Conservation (phyloP, 2,888 invertebrate genomes). For the Tiliacea aurago region DNA sequence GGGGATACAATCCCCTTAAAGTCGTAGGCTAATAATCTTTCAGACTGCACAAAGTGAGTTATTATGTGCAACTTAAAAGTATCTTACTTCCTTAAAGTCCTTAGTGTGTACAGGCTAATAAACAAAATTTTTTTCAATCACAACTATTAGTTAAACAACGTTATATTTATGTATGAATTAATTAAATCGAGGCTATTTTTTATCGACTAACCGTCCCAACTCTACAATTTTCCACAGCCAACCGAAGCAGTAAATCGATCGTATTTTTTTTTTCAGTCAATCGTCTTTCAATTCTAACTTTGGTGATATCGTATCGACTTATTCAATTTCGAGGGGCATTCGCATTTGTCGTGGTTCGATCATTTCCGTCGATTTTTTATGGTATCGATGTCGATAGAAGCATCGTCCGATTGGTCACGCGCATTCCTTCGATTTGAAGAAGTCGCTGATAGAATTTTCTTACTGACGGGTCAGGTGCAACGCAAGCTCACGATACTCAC, state of each 20-base stretch:
- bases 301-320: constrained; percentile 89
- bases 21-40: background rate
- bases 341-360: constrained; percentile 84
- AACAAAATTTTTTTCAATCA: background rate
- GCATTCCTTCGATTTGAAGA: constrained; percentile 84
- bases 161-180: background rate
- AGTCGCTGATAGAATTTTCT: constrained; percentile 76
- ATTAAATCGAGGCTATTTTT: background rate
- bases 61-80: background rate
- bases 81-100: background rate
- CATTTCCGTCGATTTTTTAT: constrained; percentile 85
- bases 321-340: constrained; percentile 88
- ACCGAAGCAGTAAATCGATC: constrained; percentile 83
- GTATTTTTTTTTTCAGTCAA: constrained; percentile 83
- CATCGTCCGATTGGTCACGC: constrained; percentile 84
- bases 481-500: constrained; percentile 46
- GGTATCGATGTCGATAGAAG: constrained; percentile 78
- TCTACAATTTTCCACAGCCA: constrained; percentile 70
- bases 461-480: constrained; percentile 74
- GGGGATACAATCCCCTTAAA: too few species aligned
- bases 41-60: background rate
- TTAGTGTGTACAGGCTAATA: background rate
- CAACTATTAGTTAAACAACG: background rate
- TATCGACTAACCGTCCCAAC: constrained; percentile 46
- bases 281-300: constrained; percentile 88